Evolutionary conservation across 2,797 vertebrate species (phyloP), one percentile per base, ranked within the genome.

Genomic region (Bradypodion ventrale): DNA sequence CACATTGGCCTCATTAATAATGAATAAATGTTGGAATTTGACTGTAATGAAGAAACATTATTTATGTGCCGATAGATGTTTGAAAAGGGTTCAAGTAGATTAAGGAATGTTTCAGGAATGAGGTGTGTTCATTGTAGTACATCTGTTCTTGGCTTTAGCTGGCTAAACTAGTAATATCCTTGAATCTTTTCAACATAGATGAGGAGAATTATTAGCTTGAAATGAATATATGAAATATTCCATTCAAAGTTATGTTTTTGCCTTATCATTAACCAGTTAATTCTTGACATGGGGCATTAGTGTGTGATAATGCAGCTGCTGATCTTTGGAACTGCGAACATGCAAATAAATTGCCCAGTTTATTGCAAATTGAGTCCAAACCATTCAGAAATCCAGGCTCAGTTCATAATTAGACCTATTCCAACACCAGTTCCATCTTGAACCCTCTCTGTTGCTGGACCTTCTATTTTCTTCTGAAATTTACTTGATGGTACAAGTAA

Each of bases 101-200:
- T 82, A 23, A 83, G 86, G 91, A 86, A 16, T 0, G 8, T 82
- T 75, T 84, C 32, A 84, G 87, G 91, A 86, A 10, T 0, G 8
- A 89, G 52, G 85, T 92, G 85, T 84, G 89, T 93, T 91, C 78
- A 56, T 90, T 75, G 69, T 80, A 92, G 83, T 86, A 93, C 90
- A 93, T 91, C 91, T 91, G 82, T 83, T 89, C 80, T 88, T 94
- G 91, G 91, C 90, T 91, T 66, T 77, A 87, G n/a, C n/a, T 87
- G 85, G 60, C 65, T 87, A 91, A 84, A 91, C 89, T 91, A 89
- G 78, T 89, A 92, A 90, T 92, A 90, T 87, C 90, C 87, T 92
- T 32, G 23, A 63, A 32, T 2, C 56, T 16, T 68, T 91, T 87
- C 46, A 85, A 89, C 86, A 29, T 77, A 91, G 83, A 88, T 88